Conservation (phyloP, 1,140 invertebrate species). For the Bilobella aurantiaca region DNA sequence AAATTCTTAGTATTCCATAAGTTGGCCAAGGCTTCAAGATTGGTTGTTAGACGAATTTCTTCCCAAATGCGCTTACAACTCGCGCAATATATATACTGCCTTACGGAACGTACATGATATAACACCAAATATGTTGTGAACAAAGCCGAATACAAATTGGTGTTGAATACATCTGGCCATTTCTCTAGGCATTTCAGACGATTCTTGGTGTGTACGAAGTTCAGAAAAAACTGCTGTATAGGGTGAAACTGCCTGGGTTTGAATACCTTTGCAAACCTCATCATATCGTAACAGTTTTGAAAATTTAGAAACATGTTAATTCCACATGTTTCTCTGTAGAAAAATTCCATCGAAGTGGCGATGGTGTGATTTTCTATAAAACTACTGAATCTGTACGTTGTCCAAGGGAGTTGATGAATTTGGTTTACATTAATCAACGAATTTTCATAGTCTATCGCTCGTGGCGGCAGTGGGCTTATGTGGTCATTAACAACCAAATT, state of each 20-base stretch:
- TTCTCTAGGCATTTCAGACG: background rate
- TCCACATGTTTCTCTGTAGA: background rate
- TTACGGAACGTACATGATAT: too few relatives aligned
- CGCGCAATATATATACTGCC: background rate
- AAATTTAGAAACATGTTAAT: background rate
- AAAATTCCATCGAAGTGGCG: background rate
- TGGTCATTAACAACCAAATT: too few relatives aligned
- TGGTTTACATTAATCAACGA: background rate
- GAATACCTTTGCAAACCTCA: background rate
- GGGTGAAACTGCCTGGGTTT: background rate
- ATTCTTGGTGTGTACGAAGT: background rate
- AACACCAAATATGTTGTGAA: background rate
- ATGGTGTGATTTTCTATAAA: background rate
- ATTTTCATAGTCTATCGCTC: background rate
- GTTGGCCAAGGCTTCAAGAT: background rate
- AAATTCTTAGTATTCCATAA: background rate
- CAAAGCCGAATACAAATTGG: background rate
- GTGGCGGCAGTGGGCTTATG: too few relatives aligned
- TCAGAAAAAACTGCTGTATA: background rate
- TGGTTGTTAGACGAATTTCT: background rate
- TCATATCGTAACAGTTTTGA: background rate
- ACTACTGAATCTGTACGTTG: background rate
- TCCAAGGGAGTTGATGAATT: background rate
- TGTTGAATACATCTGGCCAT: background rate
- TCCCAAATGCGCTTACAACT: background rate